Evolutionary conservation across 2,113 vertebrate genomes (phyloP).

Genomic region (Toxotes chatareus): DNA sequence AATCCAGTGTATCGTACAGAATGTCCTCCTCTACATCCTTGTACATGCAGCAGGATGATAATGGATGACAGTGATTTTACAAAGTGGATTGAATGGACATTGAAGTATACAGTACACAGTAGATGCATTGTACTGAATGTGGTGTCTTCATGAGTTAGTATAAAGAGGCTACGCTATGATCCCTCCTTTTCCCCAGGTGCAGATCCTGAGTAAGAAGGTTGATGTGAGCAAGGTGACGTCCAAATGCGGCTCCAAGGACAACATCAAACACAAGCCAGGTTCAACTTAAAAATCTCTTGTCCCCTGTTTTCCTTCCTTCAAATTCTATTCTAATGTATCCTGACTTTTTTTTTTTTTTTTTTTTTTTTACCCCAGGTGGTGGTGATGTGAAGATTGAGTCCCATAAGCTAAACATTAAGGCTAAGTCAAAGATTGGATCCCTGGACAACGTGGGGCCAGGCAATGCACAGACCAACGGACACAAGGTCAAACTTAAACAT

Average conservation of each 20-base stretch:
- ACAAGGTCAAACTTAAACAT: conserved; percentile 86
- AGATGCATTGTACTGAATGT: background rate
- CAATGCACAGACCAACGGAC: conserved; percentile 79
- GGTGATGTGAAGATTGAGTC: conserved; percentile 93
- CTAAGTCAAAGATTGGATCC: conserved; percentile 92
- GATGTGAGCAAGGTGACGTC: conserved; percentile 95
- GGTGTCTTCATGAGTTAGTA: background rate
- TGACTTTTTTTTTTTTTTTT: background rate
- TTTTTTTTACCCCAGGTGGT: conserved; percentile 83
- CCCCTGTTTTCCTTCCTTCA: background rate
- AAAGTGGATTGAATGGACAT: background rate
- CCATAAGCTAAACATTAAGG: conserved; percentile 91
- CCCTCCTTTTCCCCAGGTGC: conserved; percentile 84
- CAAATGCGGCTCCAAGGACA: conserved; percentile 96
- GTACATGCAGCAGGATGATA: conserved; percentile 11
- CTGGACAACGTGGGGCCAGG: conserved; percentile 88
- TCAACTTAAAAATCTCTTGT: background rate
- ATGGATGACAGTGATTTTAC: conserved; percentile 14
- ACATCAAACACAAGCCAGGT: conserved; percentile 96
- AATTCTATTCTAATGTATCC: background rate
- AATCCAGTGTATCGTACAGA: background rate
- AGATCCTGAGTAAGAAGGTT: conserved; percentile 95
- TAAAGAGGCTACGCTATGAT: conserved; percentile 11
- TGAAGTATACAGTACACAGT: background rate
- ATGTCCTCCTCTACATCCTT: background rate